Evolutionary conservation across 1,140 invertebrate species (phyloP).

Genomic region (Pteromalus puparum): DNA sequence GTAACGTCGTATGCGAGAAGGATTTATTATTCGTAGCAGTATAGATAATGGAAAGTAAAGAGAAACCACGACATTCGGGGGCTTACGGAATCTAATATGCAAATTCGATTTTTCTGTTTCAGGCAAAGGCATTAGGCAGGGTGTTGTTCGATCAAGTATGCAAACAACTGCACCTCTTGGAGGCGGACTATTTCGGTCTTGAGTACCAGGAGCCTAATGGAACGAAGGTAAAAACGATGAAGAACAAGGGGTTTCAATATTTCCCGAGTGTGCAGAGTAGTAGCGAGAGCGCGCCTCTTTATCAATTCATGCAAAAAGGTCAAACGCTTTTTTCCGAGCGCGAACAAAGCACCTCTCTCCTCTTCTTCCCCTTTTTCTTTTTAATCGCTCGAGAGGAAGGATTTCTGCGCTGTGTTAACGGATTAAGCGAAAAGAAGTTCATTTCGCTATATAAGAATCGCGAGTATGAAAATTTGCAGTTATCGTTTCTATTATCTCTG

Average conservation of each 20-base stretch:
- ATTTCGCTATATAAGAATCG: background rate
- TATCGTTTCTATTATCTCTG: too few relatives aligned
- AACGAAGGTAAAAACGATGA: slow-evolving; percentile 81
- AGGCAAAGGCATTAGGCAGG: slow-evolving; percentile 95
- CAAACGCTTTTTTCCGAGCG: slow-evolving; percentile 6
- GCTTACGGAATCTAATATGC: background rate
- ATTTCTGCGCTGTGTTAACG: background rate
- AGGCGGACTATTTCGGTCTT: slow-evolving; percentile 98
- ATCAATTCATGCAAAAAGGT: slow-evolving; percentile 44
- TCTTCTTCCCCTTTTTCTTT: background rate
- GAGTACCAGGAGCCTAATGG: slow-evolving; percentile 93
- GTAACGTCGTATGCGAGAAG: background rate
- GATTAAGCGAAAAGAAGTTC: background rate
- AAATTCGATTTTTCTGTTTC: slow-evolving; percentile 66
- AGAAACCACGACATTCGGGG: too few relatives aligned
- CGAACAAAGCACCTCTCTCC: too few relatives aligned
- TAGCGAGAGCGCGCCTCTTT: background rate
- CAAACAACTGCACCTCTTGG: slow-evolving; percentile 94
- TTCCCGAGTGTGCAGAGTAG: background rate
- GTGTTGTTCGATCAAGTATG: slow-evolving; percentile 98
- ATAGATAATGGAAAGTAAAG: too few relatives aligned
- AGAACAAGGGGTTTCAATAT: background rate
- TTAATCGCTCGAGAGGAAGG: background rate
- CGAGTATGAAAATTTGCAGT: too few relatives aligned
- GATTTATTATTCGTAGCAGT: too few relatives aligned